Conservation (phyloP, 64 coral and sea anemone genomes). For the Pachyseris speciosa region DNA sequence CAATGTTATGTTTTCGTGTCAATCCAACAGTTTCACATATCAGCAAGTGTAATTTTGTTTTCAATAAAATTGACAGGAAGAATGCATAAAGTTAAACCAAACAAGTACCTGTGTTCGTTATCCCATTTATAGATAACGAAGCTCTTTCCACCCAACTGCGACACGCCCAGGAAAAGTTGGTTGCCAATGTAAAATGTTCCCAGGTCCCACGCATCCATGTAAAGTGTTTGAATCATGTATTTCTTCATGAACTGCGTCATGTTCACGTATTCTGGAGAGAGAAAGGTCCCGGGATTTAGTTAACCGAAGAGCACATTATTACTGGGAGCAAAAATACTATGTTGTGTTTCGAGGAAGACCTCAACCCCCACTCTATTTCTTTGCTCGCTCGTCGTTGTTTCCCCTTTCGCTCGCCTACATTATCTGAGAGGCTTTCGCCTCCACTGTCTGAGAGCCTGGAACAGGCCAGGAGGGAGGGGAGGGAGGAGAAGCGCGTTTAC, state of each 20-base stretch:
- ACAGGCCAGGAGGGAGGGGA: no score
- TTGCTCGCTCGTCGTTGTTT: no score
- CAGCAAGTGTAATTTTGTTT: neutral
- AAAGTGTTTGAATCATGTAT: slow-evolving; percentile 95
- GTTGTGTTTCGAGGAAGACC: no score
- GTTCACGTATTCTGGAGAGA: slow-evolving; percentile 62
- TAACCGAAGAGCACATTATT: neutral
- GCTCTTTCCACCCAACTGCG: slow-evolving; percentile 87
- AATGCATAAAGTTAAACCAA: neutral
- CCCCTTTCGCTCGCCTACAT: no score
- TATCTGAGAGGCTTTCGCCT: no score
- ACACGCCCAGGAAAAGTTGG: slow-evolving; percentile 87
- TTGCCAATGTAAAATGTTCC: slow-evolving; percentile 72
- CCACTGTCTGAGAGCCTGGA: no score
- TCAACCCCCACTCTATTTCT: no score
- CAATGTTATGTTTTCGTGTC: no score
- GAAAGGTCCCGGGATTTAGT: neutral
- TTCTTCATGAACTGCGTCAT: slow-evolving; percentile 95
- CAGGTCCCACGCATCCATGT: slow-evolving; percentile 96
- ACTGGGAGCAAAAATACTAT: no score
- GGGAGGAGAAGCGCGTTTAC: no score
- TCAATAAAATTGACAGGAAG: no score
- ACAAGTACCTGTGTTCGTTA: slow-evolving; percentile 11
- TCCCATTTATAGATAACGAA: slow-evolving; percentile 97
- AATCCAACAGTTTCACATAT: neutral